Conservation (phyloP, 2,113 vertebrate genomes). For the Notothenia rossii region DNA sequence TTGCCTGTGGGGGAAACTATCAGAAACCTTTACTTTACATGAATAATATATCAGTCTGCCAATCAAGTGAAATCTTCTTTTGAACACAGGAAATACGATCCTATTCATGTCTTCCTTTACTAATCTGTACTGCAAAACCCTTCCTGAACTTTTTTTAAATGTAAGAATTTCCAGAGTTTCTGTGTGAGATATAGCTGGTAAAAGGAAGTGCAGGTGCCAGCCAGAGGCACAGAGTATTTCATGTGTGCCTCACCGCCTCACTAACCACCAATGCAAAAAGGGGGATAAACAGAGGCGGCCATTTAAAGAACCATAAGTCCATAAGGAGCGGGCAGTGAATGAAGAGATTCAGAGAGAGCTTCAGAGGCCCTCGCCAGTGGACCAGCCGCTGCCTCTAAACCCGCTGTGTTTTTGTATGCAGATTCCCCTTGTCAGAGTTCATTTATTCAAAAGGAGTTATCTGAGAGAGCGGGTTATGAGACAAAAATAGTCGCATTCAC, state of each 20-base stretch:
- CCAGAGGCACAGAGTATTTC: constrained; percentile 56
- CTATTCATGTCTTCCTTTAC: neutral
- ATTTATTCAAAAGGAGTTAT: constrained; percentile 79
- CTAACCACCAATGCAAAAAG: constrained; percentile 44
- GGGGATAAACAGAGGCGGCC: constrained; percentile 69
- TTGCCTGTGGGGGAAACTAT: no score
- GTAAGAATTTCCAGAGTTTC: constrained; percentile 14
- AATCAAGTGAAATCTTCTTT: neutral
- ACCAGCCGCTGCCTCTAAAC: constrained; percentile 61
- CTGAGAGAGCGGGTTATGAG: constrained; percentile 65
- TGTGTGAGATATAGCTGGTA: constrained; percentile 17
- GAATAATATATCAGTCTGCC: neutral
- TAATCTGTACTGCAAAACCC: neutral
- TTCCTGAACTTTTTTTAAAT: constrained; percentile 19
- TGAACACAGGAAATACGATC: neutral
- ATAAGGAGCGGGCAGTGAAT: constrained; percentile 68
- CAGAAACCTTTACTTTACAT: no score
- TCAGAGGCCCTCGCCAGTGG: constrained; percentile 62
- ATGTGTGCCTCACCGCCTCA: constrained; percentile 61
- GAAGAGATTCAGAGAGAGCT: constrained; percentile 72
- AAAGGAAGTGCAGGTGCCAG: constrained; percentile 62
- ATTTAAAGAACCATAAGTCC: constrained; percentile 70
- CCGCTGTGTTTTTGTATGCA: constrained; percentile 83
- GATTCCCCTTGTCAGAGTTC: constrained; percentile 83
- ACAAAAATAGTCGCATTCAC: constrained; percentile 80